phyloP scores from a whole-genome alignment of 2,888 invertebrate genomes.

The Nysson spinosus region DNA sequence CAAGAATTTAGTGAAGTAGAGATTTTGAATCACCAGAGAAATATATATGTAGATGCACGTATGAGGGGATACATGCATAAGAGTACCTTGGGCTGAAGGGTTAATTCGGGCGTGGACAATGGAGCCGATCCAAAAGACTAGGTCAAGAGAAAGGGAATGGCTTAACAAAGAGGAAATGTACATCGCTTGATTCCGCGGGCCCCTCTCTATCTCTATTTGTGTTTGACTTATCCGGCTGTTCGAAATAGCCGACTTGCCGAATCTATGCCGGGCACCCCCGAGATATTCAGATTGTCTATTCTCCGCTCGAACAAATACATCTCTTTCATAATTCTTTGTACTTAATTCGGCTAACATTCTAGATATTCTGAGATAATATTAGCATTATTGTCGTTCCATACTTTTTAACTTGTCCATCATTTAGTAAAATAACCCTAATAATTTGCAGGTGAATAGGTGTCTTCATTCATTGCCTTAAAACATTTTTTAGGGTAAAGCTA shows the following conservation, averaged over 20 bases:
- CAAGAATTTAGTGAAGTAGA: too few species aligned
- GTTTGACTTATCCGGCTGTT: conserved; percentile 30
- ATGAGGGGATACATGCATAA: conserved; percentile 1
- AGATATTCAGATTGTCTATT: conserved; percentile 3
- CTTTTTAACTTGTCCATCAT: too few species aligned
- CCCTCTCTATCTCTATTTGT: conserved; percentile 36
- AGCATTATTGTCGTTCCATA: too few species aligned
- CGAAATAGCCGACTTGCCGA: conserved; percentile 21
- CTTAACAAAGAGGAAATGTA: conserved; percentile 49
- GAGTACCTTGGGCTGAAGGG: conserved; percentile 50
- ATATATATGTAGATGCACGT: neutral
- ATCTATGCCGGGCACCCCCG: neutral
- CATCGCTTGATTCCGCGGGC: conserved; percentile 30
- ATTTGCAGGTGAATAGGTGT: too few species aligned
- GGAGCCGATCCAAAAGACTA: conserved; percentile 51
- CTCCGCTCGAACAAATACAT: neutral
- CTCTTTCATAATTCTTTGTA: neutral
- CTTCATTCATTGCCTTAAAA: too few species aligned
- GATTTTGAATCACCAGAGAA: neutral
- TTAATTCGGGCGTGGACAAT: conserved; percentile 55
- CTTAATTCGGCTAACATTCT: too few species aligned
- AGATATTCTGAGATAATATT: too few species aligned
- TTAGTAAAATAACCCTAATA: too few species aligned
- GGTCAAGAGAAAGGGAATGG: conserved; percentile 58
- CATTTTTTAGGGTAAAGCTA: too few species aligned